Evolutionary conservation across 2,797 vertebrate species (phyloP).

Genomic region (Crypturellus tataupa): DNA sequence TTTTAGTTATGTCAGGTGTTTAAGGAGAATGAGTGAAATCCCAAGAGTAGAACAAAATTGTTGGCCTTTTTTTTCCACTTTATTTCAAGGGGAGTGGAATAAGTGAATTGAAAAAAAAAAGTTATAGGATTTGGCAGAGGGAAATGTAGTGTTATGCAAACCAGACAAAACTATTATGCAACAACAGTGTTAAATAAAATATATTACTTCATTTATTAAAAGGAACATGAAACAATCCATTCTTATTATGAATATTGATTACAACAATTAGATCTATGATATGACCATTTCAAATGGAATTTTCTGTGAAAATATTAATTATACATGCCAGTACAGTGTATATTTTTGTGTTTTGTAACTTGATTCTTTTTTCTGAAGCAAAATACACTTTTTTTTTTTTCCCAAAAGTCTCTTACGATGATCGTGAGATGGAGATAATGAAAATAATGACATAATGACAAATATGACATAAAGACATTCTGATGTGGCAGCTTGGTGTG

Average conservation of each 20-base stretch:
- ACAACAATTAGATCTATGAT: not conserved
- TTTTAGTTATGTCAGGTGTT: not conserved
- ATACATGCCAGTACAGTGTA: not conserved
- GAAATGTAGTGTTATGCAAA: not conserved
- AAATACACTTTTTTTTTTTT: not conserved
- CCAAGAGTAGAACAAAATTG: not conserved
- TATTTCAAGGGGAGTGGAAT: not conserved
- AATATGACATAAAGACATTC: not conserved
- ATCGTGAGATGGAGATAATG: not conserved
- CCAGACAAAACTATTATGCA: not conserved
- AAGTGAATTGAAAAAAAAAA: not conserved
- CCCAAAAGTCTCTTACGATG: not conserved
- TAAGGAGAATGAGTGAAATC: not conserved
- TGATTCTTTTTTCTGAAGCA: constrained; percentile 1
- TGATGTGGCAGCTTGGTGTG: not conserved
- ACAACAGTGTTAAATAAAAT: not conserved
- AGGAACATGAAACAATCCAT: not conserved
- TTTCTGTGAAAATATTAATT: constrained; percentile 23
- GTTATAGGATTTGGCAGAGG: not conserved
- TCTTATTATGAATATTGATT: not conserved
- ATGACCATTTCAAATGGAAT: not conserved
- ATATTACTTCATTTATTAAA: not conserved
- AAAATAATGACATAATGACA: not conserved
- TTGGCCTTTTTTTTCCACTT: not conserved
- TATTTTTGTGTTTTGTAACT: constrained; percentile 11